A percentile compares a stretch with the other conserved stretches of the same genome.
Evolutionary conservation across 2,113 vertebrate genomes (phyloP).

Genomic region (Cebus imitator): DNA sequence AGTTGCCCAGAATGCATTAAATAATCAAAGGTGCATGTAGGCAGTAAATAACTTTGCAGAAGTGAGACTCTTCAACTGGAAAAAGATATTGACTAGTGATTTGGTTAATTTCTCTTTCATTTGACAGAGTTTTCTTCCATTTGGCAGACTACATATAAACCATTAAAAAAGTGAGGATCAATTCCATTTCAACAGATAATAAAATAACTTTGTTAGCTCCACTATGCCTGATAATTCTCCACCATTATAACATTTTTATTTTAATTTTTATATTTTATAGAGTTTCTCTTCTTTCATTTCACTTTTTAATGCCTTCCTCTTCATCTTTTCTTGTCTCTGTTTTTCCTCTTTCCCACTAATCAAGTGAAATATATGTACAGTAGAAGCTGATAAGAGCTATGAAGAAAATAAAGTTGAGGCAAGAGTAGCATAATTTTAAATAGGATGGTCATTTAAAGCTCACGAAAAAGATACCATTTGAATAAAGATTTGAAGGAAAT

Average conservation of each 20-base stretch:
- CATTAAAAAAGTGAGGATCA: conserved; percentile 20
- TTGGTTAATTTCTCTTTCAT: conserved; percentile 65
- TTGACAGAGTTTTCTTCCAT: conserved; percentile 56
- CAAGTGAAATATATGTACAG: not conserved
- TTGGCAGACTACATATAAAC: conserved; percentile 43
- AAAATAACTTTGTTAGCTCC: conserved; percentile 14
- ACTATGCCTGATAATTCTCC: not conserved
- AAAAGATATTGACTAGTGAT: conserved; percentile 53
- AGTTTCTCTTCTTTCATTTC: not conserved
- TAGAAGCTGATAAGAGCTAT: not conserved
- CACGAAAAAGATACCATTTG: not conserved
- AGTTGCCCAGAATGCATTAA: conserved; percentile 61
- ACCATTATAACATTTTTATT: not conserved
- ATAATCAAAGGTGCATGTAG: conserved; percentile 67
- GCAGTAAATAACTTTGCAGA: conserved; percentile 70
- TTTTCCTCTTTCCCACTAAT: not conserved
- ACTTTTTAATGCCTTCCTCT: not conserved
- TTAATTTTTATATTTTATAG: not conserved
- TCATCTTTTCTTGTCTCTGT: not conserved
- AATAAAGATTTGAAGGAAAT: not conserved
- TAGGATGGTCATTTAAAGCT: not conserved
- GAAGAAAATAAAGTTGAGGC: not conserved
- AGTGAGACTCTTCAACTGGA: conserved; percentile 34
- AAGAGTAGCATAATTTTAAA: not conserved
- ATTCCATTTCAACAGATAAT: conserved; percentile 55